Base-by-base conservation (phyloP, 2,113 vertebrate genomes). In the Nanorana parkeri region DNA sequence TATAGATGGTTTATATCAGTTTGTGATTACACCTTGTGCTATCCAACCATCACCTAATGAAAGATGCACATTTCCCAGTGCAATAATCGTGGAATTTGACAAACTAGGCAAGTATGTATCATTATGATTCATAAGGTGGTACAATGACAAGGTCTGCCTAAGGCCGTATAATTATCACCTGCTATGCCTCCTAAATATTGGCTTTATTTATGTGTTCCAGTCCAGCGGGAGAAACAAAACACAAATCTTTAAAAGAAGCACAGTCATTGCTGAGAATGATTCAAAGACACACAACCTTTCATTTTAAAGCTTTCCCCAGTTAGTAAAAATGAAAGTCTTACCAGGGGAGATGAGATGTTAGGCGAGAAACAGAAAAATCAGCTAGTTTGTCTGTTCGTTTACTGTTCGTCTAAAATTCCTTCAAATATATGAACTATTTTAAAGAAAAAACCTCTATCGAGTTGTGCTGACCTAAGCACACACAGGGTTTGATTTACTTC, bases 141-240 rank as follows among this genome's bases (percentile, higher is more conserved):
- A 55, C 79, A 74, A 68, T 81, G 41, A 81, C 69, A 75, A 72
- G 52, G 28, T 26, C 47, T 75, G 71, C 80, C 61, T 65, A 54
- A 67, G 71, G 71, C 41, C n/a, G 11, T 55, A 67, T 47, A 74
- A 82, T 82, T 82, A 82, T 82, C 80, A 75, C 26, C 80, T 75
- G 69, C 61, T 28, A 24, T 75, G 41, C n/a, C 47, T 72, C 56
- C 61, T 36, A 23, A 65, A 82, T 82, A 74, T 82, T 82, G 66
- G 61, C 56, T 75, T 66, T 82, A 74, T 82, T 54, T 74, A 58
- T 81, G 36, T 82, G 26, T 73, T 66, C 19, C n/a, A 67, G 47
- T n/a, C 80, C 47, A 41, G 51, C 16, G 60, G 28, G 63, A 74
- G 69, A 68, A 71, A 71, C 4, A 24, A 36, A 80, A 72, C 71